Conservation (phyloP, 2,797 vertebrate species). For the Cygnus olor region DNA sequence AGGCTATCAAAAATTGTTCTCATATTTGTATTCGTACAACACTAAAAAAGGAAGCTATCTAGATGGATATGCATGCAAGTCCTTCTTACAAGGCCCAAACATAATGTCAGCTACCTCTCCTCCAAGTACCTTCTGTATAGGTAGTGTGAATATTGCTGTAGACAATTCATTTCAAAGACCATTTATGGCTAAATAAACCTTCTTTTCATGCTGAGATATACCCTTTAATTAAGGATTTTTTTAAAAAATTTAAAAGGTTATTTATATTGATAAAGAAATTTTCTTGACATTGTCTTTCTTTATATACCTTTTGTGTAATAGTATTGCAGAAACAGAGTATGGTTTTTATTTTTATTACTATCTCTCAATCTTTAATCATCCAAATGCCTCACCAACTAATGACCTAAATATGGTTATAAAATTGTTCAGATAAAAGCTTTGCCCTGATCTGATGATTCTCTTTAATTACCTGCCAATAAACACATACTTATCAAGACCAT, state of each 20-base stretch:
- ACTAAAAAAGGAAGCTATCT: not conserved
- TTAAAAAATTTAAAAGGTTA: not conserved
- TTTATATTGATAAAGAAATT: not conserved
- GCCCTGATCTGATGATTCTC: not conserved
- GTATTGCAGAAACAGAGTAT: not conserved
- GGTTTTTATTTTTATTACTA: not conserved
- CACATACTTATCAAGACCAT: conserved; percentile 40
- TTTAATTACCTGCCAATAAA: conserved; percentile 53
- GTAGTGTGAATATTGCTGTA: not conserved
- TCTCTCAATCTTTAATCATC: conserved; percentile 23
- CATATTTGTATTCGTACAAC: not conserved
- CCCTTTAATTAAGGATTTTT: not conserved
- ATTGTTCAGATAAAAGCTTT: conserved; percentile 35
- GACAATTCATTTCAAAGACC: not conserved
- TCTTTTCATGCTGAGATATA: not conserved
- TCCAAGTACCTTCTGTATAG: not conserved
- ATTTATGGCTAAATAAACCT: not conserved
- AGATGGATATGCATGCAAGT: not conserved
- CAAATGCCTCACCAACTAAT: conserved; percentile 21
- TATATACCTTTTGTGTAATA: not conserved
- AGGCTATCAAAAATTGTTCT: not conserved
- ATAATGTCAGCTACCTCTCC: not conserved
- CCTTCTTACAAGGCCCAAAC: not conserved
- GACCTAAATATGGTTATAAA: conserved; percentile 19
- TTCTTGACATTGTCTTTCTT: not conserved